Evolutionary conservation across 2,113 vertebrate genomes (phyloP), one percentile per base, ranked within the genome.

Genomic region (Strix aluco): DNA sequence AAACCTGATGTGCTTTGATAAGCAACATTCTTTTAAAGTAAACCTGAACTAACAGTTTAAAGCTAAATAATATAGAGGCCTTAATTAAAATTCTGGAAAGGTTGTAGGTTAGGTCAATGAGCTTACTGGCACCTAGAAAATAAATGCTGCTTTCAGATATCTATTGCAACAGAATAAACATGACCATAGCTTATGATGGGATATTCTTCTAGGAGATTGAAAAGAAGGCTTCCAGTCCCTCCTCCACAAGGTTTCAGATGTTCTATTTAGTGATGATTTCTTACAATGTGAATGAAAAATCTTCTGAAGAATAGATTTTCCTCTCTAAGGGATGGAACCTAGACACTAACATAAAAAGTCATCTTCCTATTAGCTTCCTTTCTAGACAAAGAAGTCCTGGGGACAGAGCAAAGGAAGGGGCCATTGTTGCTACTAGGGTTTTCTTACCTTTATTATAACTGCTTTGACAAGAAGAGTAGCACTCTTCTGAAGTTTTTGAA

Each of bases 1-100:
- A 88, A 94, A 86, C 25, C 85, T 95, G 92, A 59, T 40, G 23
- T 40, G 27, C 55, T 83, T 63, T 55, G 85, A 91, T 87, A 96
- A 93, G 84, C 22, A 78, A 40, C 44, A 16, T 5, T 40, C 3
- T 40, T 82, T 82, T 40, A 71, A 90, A 96, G 23, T 14, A 73
- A 93, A 66, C 20, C 29, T 58, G 63, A 90, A 49, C 58, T 30
- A 75, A 57, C 27, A 38, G 42, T 70, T 94, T 85, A 77, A 59
- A 70, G 27, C 17, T 34, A 54, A 94, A 80, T 55, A 88, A 77
- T 3, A 40, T 1, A 23, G 23, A 81, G 19, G 13, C 5, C 23
- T 25, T 15, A 47, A 80, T 52, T 42, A 77, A 83, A 93, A 57
- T 46, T 52, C 49, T 54, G 34, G 40, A 51, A 92, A 73, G 27